Evolutionary conservation across 1,140 invertebrate genomes (phyloP), one percentile per base, ranked within the genome.

Genomic region (Propsilocerus akamusi): DNA sequence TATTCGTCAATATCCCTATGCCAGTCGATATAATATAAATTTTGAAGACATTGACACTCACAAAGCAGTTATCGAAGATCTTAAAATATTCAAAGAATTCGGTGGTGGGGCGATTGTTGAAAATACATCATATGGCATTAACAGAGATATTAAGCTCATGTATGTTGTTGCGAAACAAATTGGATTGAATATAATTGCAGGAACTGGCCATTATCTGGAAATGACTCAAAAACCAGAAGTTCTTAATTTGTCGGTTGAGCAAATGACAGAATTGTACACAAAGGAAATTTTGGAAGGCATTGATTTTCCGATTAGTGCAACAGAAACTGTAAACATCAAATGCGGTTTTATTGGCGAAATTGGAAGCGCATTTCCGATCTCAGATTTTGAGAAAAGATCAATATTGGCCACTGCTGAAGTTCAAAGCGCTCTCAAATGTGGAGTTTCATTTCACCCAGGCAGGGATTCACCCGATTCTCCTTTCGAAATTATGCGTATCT

Each of bases 281-380:
- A 62, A 53, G 48, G 63, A 65, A 11, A 63, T 65, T 3, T 55
- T 63, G 0, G 61, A 56, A 4, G 63, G 63, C 4, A 48, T n/a
- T n/a, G n/a, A n/a, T n/a, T n/a, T n/a, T n/a, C n/a, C 57, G 11
- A 57, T 64, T 8, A 53, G 64, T 48, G 22, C 23, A 20, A 55
- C 60, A 2, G 57, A 57, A 3, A 32, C 67, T 48, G 63, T 67
- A 0, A 59, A 63, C 11, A 71, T 86, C 1, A 82, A 78, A 58
- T 81, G 83, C 56, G 87, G 86, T 14, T 78, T 87, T 49, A 81
- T 91, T 56, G 87, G 86, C 17, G 87, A 91, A 69, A 74, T 90
- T 48, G 87, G 81, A 4, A 86, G 81, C 55, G 70, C 73, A 28
- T 89, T 80, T 78, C 87, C 86, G 0, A 69, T 89, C 1, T 68